Evolutionary conservation across 2,113 vertebrate genomes (phyloP).

Genomic region (Sclerurus mexicanus): DNA sequence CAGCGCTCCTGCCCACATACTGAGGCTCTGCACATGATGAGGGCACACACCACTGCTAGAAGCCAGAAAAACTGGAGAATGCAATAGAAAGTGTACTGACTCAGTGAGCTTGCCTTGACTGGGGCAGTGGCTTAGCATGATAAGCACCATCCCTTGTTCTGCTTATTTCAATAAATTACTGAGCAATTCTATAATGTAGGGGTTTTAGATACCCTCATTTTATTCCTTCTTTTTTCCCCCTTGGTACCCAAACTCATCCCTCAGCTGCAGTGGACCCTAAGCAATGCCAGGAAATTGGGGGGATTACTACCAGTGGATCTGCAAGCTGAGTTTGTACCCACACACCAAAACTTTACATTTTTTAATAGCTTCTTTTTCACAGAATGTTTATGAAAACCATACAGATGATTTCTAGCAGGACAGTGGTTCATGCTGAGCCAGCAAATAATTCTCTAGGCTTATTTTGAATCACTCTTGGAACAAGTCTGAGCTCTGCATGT

Average conservation of each 20-base stretch:
- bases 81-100: background rate
- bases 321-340: background rate
- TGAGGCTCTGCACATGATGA: background rate
- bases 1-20: background rate
- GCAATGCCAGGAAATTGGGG: background rate
- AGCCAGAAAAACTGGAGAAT: background rate
- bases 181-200: background rate
- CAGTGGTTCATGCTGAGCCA: background rate
- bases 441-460: constrained; percentile 32
- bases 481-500: background rate
- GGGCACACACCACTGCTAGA: background rate
- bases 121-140: fast-evolving
- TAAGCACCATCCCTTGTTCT: background rate
- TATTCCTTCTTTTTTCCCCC: background rate
- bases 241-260: background rate
- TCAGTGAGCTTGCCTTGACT: background rate
- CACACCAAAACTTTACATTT: background rate
- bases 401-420: background rate
- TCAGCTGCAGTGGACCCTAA: background rate
- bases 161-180: background rate
- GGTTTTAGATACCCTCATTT: background rate
- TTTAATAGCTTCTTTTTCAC: background rate
- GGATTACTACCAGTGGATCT: background rate
- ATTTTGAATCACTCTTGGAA: constrained; percentile 27
- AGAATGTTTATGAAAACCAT: background rate